Percentiles rank a stretch among this genome's conserved stretches.
phyloP scores from a whole-genome alignment of 64 coral and sea anemone genomes.

The Orbicella faveolata region DNA sequence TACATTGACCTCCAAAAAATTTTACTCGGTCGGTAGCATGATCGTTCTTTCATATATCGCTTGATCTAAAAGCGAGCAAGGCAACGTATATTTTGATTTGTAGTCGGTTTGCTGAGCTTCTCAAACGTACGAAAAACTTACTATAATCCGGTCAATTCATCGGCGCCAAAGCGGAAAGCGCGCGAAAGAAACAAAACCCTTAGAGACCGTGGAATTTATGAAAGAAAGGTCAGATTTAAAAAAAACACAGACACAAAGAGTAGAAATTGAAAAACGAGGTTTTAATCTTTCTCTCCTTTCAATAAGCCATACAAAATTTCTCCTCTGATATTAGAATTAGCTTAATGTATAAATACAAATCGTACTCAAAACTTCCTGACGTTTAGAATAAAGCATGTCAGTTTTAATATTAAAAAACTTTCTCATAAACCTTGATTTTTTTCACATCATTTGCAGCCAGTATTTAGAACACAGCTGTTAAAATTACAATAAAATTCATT shows the following conservation, averaged over 20 bases:
- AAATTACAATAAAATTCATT: constrained; percentile 97
- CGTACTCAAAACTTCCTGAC: constrained; percentile 77
- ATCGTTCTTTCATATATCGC: constrained; percentile 28
- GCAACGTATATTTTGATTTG: not conserved
- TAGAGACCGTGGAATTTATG: constrained; percentile 54
- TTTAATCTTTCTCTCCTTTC: constrained; percentile 85
- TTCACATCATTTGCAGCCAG: constrained; percentile 68
- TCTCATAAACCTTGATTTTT: constrained; percentile 89
- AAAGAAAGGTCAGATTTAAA: constrained; percentile 16
- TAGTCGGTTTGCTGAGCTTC: not conserved
- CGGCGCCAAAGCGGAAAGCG: constrained; percentile 20
- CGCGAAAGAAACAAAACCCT: constrained; percentile 19
- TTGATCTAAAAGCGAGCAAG: constrained; percentile 1
- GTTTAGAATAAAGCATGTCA: constrained; percentile 57
- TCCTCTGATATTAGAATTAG: constrained; percentile 87
- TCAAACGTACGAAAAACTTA: not conserved
- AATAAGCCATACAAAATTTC: constrained; percentile 98
- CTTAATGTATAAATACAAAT: constrained; percentile 71
- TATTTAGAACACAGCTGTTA: constrained; percentile 77
- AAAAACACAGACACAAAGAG: constrained; percentile 15
- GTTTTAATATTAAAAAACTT: constrained; percentile 87
- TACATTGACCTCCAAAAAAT: constrained; percentile 44
- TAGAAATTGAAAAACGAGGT: constrained; percentile 84
- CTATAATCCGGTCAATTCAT: constrained; percentile 3
- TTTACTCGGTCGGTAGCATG: not conserved